phyloP scores from a whole-genome alignment of 2,888 invertebrate genomes.

The Caenorhabditis panamensis region DNA sequence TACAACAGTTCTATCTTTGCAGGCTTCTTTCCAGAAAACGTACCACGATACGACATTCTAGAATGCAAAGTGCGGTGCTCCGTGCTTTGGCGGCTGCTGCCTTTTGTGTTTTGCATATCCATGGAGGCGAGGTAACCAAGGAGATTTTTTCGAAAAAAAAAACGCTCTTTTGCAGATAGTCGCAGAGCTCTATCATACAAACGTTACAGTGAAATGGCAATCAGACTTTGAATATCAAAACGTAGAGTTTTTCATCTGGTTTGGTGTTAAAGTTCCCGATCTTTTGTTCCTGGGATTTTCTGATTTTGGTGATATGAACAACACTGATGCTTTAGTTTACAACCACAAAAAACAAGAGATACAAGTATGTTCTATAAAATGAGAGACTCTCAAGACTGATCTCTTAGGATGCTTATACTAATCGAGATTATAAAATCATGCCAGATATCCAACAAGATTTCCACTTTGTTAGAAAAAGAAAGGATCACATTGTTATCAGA shows the following conservation, averaged over 20 bases:
- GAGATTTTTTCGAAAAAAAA: background rate
- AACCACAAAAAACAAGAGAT: slow-evolving; percentile 7
- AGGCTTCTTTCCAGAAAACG: slow-evolving; percentile 1
- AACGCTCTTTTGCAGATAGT: slow-evolving; percentile 32
- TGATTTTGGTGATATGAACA: slow-evolving; percentile 76
- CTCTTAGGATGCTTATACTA: slow-evolving; percentile 72
- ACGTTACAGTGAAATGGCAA: slow-evolving; percentile 60
- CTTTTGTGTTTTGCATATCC: slow-evolving; percentile 23
- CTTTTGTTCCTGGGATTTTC: slow-evolving; percentile 78
- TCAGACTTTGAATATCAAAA: slow-evolving; percentile 60
- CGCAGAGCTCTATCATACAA: slow-evolving; percentile 36
- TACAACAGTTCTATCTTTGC: background rate
- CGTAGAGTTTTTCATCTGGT: slow-evolving; percentile 58
- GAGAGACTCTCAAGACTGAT: too few species aligned
- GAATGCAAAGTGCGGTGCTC: slow-evolving; percentile 21
- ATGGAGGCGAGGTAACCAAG: slow-evolving; percentile 56
- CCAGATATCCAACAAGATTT: slow-evolving; percentile 77
- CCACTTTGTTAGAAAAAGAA: slow-evolving; percentile 43
- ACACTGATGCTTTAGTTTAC: slow-evolving; percentile 74
- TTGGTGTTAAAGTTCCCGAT: slow-evolving; percentile 46
- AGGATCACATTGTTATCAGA: slow-evolving; percentile 64
- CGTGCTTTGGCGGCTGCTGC: slow-evolving; percentile 4
- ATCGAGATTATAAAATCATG: slow-evolving; percentile 59
- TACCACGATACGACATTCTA: slow-evolving; percentile 39
- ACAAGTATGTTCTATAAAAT: background rate